These are phyloP conservation scores for Orussus abietinus DNA, from an alignment of 1,140 invertebrate species.

Conservation along the genomic window DNA sequence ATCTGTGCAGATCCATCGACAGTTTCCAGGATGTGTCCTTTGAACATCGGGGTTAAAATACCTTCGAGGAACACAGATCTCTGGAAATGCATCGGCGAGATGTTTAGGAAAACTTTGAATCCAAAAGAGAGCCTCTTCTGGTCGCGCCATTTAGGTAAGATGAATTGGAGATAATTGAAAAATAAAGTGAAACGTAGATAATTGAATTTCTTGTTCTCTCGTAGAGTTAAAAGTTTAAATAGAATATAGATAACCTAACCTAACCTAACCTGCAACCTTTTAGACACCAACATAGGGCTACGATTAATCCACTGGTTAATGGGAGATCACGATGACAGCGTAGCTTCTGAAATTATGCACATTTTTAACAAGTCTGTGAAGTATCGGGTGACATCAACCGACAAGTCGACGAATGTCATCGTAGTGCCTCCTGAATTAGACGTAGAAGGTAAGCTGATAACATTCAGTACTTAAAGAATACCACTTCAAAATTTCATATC, in stretches of 20 bases:
- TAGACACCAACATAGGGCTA: slow-evolving; percentile 25
- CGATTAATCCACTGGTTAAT: slow-evolving; percentile 25
- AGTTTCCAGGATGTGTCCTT: slow-evolving; percentile 13
- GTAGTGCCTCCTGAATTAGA: too few relatives aligned
- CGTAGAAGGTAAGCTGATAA: too few relatives aligned
- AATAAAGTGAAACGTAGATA: neutral
- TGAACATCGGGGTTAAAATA: slow-evolving; percentile 18
- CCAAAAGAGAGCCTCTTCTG: slow-evolving; percentile 22
- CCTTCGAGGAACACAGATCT: slow-evolving; percentile 21
- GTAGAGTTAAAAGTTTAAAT: too few relatives aligned
- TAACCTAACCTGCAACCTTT: too few relatives aligned
- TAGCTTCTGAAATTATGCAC: slow-evolving; percentile 22
- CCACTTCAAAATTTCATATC: too few relatives aligned
- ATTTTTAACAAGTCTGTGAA: slow-evolving; percentile 22
- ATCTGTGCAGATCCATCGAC: slow-evolving; percentile 12
- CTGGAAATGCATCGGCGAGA: slow-evolving; percentile 21
- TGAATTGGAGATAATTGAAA: neutral
- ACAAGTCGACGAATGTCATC: slow-evolving; percentile 9
- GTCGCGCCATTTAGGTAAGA: slow-evolving; percentile 24
- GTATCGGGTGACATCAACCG: slow-evolving; percentile 17
- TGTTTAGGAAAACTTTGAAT: slow-evolving; percentile 25
- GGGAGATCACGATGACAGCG: slow-evolving; percentile 14
- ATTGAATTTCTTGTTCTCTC: slow-evolving; percentile 3
- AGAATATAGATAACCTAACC: too few relatives aligned
- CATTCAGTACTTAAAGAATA: too few relatives aligned